Conservation (phyloP, 1,140 invertebrate genomes). For the Leptinotarsa undecemlineata region DNA sequence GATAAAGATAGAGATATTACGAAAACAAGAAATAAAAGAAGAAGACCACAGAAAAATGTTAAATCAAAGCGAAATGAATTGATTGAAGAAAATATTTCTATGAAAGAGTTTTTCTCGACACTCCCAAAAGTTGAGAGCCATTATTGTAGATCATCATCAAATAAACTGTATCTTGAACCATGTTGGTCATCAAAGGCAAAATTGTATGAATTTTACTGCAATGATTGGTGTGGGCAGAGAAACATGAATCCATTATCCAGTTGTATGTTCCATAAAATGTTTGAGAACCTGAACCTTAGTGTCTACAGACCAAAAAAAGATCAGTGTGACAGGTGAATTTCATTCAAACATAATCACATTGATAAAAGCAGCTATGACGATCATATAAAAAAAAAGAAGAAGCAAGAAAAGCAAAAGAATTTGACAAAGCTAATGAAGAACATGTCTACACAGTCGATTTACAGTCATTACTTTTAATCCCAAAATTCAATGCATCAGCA, state of each 20-base stretch:
- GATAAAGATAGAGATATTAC: too few species aligned
- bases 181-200: conserved; percentile 15
- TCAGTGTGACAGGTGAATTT: conserved; percentile 18
- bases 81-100: not conserved
- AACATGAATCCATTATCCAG: conserved; percentile 7
- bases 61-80: too few species aligned
- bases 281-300: conserved; percentile 8
- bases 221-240: not conserved
- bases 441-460: conserved; percentile 31
- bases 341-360: conserved; percentile 13
- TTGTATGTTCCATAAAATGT: conserved; percentile 18
- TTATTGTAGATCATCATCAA: conserved; percentile 16
- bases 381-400: conserved; percentile 34
- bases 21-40: too few species aligned
- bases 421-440: conserved; percentile 35
- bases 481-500: conserved; percentile 39
- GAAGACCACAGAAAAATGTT: too few species aligned
- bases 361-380: conserved; percentile 4
- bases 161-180: conserved; percentile 21
- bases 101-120: conserved; percentile 4
- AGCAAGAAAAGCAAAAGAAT: conserved; percentile 37
- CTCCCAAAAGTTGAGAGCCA: conserved; percentile 13
- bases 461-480: conserved; percentile 39
- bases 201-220: conserved; percentile 10
- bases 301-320: conserved; percentile 24